Evolutionary conservation across 2,797 vertebrate genomes (phyloP).

Genomic region (Eupleurogrammus muticus): DNA sequence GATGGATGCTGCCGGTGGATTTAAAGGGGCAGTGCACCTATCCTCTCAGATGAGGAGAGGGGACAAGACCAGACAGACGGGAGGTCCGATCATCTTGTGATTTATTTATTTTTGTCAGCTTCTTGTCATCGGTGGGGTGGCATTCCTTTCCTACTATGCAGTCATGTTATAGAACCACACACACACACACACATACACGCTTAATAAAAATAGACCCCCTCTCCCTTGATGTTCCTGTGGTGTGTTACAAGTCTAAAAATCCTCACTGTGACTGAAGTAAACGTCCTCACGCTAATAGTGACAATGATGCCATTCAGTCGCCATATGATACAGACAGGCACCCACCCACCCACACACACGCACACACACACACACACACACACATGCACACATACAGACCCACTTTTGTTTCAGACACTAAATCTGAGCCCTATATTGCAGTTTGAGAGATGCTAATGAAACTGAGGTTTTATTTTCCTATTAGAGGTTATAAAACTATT

Average conservation of each 20-base stretch:
- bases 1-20: conserved; percentile 57
- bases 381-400: background rate
- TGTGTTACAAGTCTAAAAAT: background rate
- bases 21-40: conserved; percentile 65
- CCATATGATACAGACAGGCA: conserved; percentile 16
- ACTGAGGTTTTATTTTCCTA: too few species aligned
- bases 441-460: too few species aligned
- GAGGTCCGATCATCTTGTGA: background rate
- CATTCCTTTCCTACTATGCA: background rate
- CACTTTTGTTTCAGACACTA: conserved; percentile 15
- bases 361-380: background rate
- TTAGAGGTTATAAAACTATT: too few species aligned
- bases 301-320: conserved; percentile 56
- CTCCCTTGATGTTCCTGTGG: background rate
- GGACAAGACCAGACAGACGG: background rate
- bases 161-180: background rate
- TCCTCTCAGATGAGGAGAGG: conserved; percentile 26
- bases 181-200: conserved; percentile 1
- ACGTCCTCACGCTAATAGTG: background rate
- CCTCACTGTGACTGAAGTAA: background rate
- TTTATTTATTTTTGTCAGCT: background rate
- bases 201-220: background rate
- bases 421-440: too few species aligned
- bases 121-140: background rate
- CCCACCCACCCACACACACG: conserved; percentile 18